Base-by-base conservation (phyloP, 2,113 vertebrate species). In the Ptychochromis oligacanthus region DNA sequence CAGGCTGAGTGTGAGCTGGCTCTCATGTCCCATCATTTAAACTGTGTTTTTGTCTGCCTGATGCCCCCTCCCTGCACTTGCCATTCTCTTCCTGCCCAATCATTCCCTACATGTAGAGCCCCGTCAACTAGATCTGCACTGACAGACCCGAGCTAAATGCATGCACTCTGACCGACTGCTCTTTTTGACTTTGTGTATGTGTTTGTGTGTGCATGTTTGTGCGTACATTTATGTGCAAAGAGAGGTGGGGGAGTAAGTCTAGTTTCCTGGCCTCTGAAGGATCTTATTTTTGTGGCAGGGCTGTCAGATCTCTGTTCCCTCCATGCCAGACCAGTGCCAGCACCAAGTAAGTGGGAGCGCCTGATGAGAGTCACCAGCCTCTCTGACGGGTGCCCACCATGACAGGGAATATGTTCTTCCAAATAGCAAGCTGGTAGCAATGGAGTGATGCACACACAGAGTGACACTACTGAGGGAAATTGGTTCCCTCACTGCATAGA, bases 401-500 rank as follows among this genome's bases (percentile, higher is more conserved):
- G 96, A 97, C 97, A 96, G 96, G 96, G 97, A 98, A 98, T 97
- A 98, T 98, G 97, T 97, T 98, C 97, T 96, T 96, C 95, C 97
- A 93, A 93, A 96, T 96, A 96, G 97, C 97, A 97, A 96, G 96
- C 96, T 97, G 95, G 96, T 97, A 95, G 94, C 94, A 93, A 95
- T 92, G 95, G 96, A 96, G 94, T 95, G 96, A 97, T 89, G 94
- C 92, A 90, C 94, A 95, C 89, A 81, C 89, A 56, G 60, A 67
- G 40, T 65, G 79, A 79, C 85, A 88, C 81, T 56, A 22, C 62
- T 60, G 77, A 79, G 64, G 60, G 52, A 79, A 83, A 80, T 14
- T 38, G 67, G 62, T 85, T 59, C 60, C 34, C 75, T 64, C 20
- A 26, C 64, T 61, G 65, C 72, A 64, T 65, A 67, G 40, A 60